Conservation (phyloP, 2,113 vertebrate genomes). For the Astatoreochromis straeleni region DNA sequence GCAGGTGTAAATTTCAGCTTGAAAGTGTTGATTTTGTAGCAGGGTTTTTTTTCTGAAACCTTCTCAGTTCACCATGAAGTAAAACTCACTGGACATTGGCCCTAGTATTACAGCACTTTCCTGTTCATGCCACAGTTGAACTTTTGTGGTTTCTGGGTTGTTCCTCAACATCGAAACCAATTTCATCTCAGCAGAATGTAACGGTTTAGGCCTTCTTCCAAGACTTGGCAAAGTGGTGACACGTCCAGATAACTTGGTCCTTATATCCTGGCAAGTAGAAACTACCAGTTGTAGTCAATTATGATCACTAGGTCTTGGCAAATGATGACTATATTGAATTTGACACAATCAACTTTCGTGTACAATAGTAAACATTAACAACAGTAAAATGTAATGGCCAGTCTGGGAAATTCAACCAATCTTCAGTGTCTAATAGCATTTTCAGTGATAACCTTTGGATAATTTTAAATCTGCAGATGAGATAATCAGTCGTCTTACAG, state of each 20-base stretch:
- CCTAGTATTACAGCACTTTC: neutral
- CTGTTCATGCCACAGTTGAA: neutral
- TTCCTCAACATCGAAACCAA: neutral
- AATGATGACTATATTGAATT: neutral
- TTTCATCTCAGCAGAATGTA: neutral
- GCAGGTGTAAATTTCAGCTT: neutral
- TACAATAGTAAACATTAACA: neutral
- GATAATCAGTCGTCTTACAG: neutral
- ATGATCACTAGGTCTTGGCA: neutral
- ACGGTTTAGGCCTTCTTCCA: neutral
- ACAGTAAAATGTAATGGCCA: neutral
- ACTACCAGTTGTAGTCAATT: neutral
- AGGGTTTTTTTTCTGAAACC: neutral
- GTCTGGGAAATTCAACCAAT: neutral
- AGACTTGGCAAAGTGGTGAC: neutral
- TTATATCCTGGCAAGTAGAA: neutral
- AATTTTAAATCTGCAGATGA: conserved; percentile 10
- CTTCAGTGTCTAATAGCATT: neutral
- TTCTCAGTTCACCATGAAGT: neutral
- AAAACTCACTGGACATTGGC: neutral
- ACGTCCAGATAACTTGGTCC: neutral
- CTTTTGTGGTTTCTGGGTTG: neutral
- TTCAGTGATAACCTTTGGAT: neutral
- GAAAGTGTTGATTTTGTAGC: neutral
- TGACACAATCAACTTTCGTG: neutral